Percentiles rank a stretch among this genome's conserved stretches.
Conservation (phyloP, 1,140 invertebrate species). For the Euura lappo region DNA sequence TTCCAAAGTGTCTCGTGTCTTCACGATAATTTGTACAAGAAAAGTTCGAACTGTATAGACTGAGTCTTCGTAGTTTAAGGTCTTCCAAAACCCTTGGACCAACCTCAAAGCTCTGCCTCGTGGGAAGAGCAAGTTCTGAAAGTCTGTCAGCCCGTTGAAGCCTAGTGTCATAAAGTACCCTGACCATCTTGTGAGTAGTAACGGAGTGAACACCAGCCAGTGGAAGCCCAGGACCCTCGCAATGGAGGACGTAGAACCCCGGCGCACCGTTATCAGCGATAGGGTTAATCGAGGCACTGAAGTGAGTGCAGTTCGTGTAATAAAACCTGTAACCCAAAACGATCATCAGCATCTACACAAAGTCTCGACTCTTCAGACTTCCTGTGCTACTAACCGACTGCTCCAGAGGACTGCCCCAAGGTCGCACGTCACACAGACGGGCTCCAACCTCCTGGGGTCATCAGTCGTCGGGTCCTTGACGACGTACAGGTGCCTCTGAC, state of each 20-base stretch:
- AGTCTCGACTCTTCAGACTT: background rate
- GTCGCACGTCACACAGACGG: slow-evolving; percentile 82
- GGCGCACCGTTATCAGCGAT: slow-evolving; percentile 60
- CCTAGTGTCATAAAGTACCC: slow-evolving; percentile 77
- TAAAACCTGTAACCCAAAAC: slow-evolving; percentile 53
- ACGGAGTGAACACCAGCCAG: slow-evolving; percentile 77
- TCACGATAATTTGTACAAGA: no score
- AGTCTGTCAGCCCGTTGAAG: slow-evolving; percentile 68
- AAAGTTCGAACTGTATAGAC: no score
- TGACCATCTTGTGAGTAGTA: slow-evolving; percentile 72
- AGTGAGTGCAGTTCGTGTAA: slow-evolving; percentile 83
- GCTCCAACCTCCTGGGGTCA: slow-evolving; percentile 72
- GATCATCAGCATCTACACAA: slow-evolving; percentile 9
- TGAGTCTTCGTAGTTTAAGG: no score
- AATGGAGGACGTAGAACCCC: slow-evolving; percentile 78
- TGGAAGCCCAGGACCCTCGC: slow-evolving; percentile 79
- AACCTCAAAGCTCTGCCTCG: slow-evolving; percentile 74
- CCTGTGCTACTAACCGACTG: slow-evolving; percentile 60
- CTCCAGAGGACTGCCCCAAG: slow-evolving; percentile 73
- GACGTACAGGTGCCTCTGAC: slow-evolving; percentile 86
- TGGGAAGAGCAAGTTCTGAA: slow-evolving; percentile 75
- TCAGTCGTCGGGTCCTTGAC: slow-evolving; percentile 72
- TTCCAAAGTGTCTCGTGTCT: no score
- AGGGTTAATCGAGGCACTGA: slow-evolving; percentile 73
- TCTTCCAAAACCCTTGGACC: background rate